Conservation (phyloP, 37 sponge, comb jelly and placozoan genomes). For the Tethya wilhelma region DNA sequence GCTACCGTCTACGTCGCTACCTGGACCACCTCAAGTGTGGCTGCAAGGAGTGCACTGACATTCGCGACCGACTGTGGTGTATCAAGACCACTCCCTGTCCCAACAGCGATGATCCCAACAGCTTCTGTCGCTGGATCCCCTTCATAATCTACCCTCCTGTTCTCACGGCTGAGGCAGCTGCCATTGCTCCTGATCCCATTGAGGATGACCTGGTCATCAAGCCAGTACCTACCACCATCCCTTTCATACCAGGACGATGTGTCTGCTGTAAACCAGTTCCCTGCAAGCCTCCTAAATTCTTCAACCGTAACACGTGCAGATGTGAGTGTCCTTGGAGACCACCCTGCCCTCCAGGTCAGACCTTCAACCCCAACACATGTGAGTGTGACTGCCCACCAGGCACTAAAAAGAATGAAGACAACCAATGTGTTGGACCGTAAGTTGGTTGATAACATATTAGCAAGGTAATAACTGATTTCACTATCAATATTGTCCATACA, state of each 20-base stretch:
- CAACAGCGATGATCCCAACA: not conserved
- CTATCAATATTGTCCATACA: not conserved
- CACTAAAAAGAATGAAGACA: not conserved
- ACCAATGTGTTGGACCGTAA: constrained; percentile 22
- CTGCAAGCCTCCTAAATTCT: constrained; percentile 1
- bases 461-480: too few relatives aligned
- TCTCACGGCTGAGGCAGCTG: too few relatives aligned
- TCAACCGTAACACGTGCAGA: constrained; percentile 25
- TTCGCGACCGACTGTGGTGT: not conserved
- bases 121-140: not conserved
- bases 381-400: constrained; percentile 43
- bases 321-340: constrained; percentile 29
- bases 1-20: not conserved
- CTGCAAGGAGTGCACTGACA: constrained; percentile 30
- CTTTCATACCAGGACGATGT: not conserved
- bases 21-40: constrained; percentile 16
- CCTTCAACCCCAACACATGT: constrained; percentile 36
- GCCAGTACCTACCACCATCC: too few relatives aligned
- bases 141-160: too few relatives aligned
- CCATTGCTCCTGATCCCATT: not conserved
- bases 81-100: constrained; percentile 13
- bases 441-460: not conserved
- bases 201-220: not conserved
- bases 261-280: not conserved
- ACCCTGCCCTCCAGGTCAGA: constrained; percentile 15